Percentiles rank a stretch among this genome's conserved stretches.
Evolutionary conservation across 2,797 vertebrate genomes (phyloP).

Genomic region (Falco peregrinus): DNA sequence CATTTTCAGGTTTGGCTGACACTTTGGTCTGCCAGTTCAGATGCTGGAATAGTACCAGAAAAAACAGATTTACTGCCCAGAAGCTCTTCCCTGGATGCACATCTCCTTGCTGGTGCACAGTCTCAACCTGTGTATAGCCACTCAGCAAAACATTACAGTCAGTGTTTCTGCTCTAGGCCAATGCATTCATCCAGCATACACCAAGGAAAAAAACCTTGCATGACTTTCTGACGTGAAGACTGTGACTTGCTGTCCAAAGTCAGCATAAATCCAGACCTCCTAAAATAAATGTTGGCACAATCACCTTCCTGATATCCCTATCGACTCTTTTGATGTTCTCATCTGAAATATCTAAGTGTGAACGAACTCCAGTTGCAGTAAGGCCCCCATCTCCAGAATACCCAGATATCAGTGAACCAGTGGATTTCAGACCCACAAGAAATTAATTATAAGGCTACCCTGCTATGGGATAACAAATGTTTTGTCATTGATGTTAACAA

Average conservation of each 20-base stretch:
- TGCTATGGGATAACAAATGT: background rate
- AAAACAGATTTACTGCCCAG: background rate
- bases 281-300: background rate
- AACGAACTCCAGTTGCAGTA: background rate
- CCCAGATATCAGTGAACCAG: background rate
- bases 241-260: background rate
- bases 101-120: background rate
- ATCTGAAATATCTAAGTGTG: background rate
- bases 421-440: background rate
- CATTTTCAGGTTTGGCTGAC: background rate
- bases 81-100: background rate
- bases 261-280: background rate
- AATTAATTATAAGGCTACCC: background rate
- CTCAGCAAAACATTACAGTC: background rate
- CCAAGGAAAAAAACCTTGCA: background rate
- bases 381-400: background rate
- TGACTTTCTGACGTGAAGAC: background rate
- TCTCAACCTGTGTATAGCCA: background rate
- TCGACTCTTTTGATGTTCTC: background rate
- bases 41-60: background rate
- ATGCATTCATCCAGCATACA: background rate
- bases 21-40: background rate
- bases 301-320: background rate
- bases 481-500: background rate
- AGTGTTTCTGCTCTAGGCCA: background rate